A percentile compares a stretch with the other conserved stretches of the same genome.
Evolutionary conservation across 2,888 invertebrate genomes (phyloP).

Genomic region (Drosophila trichaetosa): DNA sequence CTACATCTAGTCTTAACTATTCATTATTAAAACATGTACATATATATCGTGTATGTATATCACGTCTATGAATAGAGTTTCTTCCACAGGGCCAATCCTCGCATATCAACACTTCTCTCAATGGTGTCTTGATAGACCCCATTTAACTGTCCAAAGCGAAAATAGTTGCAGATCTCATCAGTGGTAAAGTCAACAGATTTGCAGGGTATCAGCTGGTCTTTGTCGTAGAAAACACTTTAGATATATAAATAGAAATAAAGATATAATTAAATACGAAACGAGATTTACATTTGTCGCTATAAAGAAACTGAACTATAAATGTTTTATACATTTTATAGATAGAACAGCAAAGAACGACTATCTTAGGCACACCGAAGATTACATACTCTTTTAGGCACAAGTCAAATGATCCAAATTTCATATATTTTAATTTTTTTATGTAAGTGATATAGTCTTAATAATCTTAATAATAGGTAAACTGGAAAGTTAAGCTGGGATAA

Average conservation of each 20-base stretch:
- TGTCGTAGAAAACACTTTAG: conserved; percentile 44
- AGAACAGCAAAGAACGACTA: neutral
- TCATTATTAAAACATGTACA: neutral
- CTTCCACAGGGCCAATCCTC: conserved; percentile 51
- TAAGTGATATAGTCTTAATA: too few relatives aligned
- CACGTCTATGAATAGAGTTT: conserved; percentile 33
- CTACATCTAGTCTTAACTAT: neutral
- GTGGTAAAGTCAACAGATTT: conserved; percentile 42
- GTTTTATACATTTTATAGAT: neutral
- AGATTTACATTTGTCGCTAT: neutral
- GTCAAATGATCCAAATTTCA: neutral
- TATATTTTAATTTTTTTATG: too few relatives aligned
- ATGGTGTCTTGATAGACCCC: conserved; percentile 43
- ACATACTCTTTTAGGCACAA: neutral
- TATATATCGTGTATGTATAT: too few relatives aligned
- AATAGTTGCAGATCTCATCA: conserved; percentile 75
- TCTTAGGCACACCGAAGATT: neutral
- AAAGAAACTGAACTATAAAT: neutral
- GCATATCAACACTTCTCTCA: conserved; percentile 41
- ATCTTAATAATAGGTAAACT: too few relatives aligned
- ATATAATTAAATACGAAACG: neutral
- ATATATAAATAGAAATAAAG: neutral
- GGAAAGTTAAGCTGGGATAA: too few relatives aligned
- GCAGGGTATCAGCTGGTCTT: conserved; percentile 43
- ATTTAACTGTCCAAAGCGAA: conserved; percentile 61